Evolutionary conservation across 1,140 invertebrate species (phyloP).

Genomic region (Orchestia grillus): DNA sequence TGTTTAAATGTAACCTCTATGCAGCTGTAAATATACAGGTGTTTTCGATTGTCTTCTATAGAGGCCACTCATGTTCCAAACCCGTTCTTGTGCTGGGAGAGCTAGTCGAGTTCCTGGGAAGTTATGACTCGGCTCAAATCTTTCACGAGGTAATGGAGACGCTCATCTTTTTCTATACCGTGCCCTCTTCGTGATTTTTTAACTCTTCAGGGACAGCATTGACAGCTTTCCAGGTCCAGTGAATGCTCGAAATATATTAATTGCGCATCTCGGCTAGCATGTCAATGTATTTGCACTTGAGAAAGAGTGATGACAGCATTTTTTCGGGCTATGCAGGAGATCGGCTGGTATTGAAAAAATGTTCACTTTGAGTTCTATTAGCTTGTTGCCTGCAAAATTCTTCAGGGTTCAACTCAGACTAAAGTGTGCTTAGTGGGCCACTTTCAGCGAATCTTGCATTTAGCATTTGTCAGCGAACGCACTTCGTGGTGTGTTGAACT

Average conservation of each 20-base stretch:
- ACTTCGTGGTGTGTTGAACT: background rate
- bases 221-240: background rate
- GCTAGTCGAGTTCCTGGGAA: background rate
- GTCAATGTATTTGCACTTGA: background rate
- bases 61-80: background rate
- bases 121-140: background rate
- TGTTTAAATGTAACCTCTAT: conserved; percentile 27
- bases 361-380: background rate
- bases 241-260: background rate
- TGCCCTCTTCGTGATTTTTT: background rate
- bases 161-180: background rate
- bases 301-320: background rate
- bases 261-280: background rate
- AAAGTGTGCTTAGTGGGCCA: background rate
- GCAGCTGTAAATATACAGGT: background rate
- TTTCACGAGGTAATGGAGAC: background rate
- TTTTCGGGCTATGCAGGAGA: background rate
- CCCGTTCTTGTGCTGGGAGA: background rate
- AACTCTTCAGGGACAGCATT: background rate
- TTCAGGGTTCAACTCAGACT: background rate
- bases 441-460: background rate
- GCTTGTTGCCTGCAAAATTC: background rate
- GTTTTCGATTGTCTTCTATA: background rate
- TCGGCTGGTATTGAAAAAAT: background rate
- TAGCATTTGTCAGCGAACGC: background rate